These are phyloP conservation scores for Chaetops frenatus DNA, from an alignment of 2,113 vertebrate species.

Conservation along the genomic window DNA sequence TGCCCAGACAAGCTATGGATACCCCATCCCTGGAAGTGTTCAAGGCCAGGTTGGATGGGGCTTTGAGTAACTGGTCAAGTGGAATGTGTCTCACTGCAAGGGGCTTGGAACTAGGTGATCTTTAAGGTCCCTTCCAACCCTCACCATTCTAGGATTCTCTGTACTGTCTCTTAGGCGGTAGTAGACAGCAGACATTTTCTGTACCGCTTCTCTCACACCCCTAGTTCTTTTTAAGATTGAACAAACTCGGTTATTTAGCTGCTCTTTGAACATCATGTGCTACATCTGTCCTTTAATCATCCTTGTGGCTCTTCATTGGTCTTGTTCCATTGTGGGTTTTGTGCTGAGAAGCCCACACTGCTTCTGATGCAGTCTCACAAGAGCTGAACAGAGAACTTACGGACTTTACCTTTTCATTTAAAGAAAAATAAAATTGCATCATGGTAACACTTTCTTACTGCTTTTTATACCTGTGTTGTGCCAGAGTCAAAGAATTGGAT, in stretches of 20 bases:
- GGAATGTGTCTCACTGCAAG: background rate
- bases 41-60: background rate
- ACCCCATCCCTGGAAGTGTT: background rate
- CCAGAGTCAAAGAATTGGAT: background rate
- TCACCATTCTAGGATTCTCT: background rate
- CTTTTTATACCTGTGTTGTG: background rate
- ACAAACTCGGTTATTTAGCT: background rate
- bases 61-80: background rate
- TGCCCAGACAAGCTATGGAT: background rate
- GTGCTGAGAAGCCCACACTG: background rate
- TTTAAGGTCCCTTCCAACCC: background rate
- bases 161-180: background rate
- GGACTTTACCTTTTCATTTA: background rate
- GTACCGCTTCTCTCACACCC: background rate
- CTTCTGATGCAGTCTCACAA: background rate
- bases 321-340: background rate
- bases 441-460: background rate
- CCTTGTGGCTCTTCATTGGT: background rate
- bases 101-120: background rate
- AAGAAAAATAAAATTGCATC: background rate
- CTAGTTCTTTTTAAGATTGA: background rate
- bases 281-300: background rate
- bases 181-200: background rate
- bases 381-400: background rate
- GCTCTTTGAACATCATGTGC: background rate